Conservation (phyloP, 2,797 vertebrate genomes). For the Echiichthys vipera region DNA sequence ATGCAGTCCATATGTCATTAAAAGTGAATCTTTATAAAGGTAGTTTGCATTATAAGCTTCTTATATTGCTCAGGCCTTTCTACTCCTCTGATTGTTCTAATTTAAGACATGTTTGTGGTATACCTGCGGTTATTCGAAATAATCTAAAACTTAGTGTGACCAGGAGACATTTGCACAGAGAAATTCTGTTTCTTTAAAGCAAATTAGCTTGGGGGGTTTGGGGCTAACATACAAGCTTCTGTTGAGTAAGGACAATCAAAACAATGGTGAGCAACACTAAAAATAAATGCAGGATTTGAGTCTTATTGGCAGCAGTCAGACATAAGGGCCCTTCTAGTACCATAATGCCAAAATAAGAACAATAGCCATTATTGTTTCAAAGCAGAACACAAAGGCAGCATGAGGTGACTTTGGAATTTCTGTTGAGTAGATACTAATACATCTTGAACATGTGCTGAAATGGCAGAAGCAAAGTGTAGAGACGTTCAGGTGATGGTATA, state of each 20-base stretch:
- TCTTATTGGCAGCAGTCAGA: conserved; percentile 43
- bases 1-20: neutral
- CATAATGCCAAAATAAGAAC: conserved; percentile 48
- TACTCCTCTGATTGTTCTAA: neutral
- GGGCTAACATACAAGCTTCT: conserved; percentile 25
- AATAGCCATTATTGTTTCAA: conserved; percentile 38
- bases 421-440: conserved; percentile 5
- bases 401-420: conserved; percentile 14
- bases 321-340: conserved; percentile 33
- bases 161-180: conserved; percentile 13
- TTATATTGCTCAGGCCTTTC: neutral
- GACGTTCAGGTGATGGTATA: neutral
- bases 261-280: conserved; percentile 32
- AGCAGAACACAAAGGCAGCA: conserved; percentile 15
- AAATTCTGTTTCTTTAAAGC: conserved; percentile 37
- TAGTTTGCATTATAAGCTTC: conserved; percentile 1
- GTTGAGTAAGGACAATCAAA: conserved; percentile 32
- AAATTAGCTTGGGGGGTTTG: conserved; percentile 34
- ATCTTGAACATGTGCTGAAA: neutral
- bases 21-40: neutral
- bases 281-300: conserved; percentile 47
- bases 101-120: neutral
- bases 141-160: conserved; percentile 11
- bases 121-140: neutral
- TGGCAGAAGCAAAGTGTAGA: neutral